These are phyloP conservation scores for Galaxea fascicularis DNA, from an alignment of 92 coral and sea anemone genomes.

Conservation along the genomic window DNA sequence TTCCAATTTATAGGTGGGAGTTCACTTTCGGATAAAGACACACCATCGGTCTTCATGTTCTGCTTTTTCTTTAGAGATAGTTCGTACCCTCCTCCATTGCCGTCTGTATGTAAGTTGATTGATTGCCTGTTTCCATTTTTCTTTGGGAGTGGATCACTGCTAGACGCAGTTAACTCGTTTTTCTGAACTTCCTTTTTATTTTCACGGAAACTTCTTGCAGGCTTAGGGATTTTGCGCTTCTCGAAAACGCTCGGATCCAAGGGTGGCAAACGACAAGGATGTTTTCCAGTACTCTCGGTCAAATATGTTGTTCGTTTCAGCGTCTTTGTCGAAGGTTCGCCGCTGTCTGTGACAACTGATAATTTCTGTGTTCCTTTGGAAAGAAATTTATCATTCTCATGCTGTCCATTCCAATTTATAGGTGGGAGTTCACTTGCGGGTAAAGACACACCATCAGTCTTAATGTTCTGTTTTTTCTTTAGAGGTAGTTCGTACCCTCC, in stretches of 20 bases:
- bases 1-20: not conserved
- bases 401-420: not conserved
- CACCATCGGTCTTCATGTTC: not conserved
- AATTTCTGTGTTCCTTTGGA: not conserved
- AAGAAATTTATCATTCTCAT: too few relatives aligned
- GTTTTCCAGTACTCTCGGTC: too few relatives aligned
- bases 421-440: not conserved
- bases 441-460: not conserved
- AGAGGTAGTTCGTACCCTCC: not conserved
- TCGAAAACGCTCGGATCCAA: not conserved
- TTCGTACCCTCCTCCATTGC: too few relatives aligned
- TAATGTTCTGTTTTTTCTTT: not conserved
- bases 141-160: not conserved
- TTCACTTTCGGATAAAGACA: not conserved
- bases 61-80: not conserved
- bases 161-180: not conserved
- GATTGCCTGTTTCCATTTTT: not conserved
- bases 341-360: not conserved
- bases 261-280: not conserved
- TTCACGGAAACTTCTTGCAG: not conserved
- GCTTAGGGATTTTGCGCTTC: not conserved
- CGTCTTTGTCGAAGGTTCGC: not conserved
- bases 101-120: too few relatives aligned
- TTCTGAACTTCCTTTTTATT: too few relatives aligned
- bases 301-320: not conserved